A percentile compares a stretch with the other conserved stretches of the same genome.
Conservation (phyloP, 2,888 invertebrate genomes). For the Mylabris sibirica region DNA sequence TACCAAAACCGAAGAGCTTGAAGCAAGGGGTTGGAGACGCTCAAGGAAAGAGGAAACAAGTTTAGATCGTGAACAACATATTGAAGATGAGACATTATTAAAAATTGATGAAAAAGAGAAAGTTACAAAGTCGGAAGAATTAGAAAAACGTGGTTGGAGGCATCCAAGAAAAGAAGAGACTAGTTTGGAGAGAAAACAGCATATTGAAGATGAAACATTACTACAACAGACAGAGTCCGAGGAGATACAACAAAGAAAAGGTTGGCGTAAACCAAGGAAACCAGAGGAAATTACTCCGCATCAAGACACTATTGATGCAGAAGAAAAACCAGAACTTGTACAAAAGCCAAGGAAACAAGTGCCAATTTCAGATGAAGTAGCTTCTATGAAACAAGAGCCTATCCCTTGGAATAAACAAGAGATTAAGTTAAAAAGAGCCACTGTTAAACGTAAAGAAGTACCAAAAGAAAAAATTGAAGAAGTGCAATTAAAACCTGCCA, state of each 20-base stretch:
- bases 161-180: constrained; percentile 38
- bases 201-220: constrained; percentile 40
- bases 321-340: constrained; percentile 41
- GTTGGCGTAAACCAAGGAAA: constrained; percentile 43
- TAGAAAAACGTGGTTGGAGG: constrained; percentile 43
- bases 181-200: constrained; percentile 40
- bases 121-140: constrained; percentile 35
- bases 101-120: constrained; percentile 52
- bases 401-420: constrained; percentile 63
- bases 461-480: constrained; percentile 35
- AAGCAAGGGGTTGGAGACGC: constrained; percentile 42
- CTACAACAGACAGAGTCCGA: constrained; percentile 35
- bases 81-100: constrained; percentile 40
- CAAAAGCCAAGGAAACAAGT: constrained; percentile 36
- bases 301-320: constrained; percentile 61
- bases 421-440: constrained; percentile 62
- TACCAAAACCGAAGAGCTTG: constrained; percentile 35
- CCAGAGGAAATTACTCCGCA: constrained; percentile 50
- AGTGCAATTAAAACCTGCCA: constrained; percentile 33
- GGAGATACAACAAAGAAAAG: constrained; percentile 53
- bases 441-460: constrained; percentile 40
- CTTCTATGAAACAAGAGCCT: constrained; percentile 30
- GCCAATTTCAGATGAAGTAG: constrained; percentile 21
- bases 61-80: constrained; percentile 40
- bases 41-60: constrained; percentile 36